A percentile compares a stretch with the other conserved stretches of the same genome.
These are phyloP conservation scores for Hippocampus zosterae DNA, from an alignment of 2,113 vertebrate genomes.

Conservation along the genomic window DNA sequence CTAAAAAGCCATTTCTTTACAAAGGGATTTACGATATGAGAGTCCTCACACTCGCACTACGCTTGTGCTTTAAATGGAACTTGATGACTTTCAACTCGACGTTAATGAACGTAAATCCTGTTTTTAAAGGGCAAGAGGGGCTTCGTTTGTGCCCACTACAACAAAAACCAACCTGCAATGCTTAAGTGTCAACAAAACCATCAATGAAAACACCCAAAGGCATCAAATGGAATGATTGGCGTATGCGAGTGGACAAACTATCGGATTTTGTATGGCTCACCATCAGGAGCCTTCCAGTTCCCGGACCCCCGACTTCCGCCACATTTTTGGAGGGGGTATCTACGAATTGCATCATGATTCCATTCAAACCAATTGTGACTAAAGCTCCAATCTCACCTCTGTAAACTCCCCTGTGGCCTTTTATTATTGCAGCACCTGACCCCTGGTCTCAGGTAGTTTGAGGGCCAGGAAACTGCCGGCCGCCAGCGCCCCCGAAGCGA, in stretches of 20 bases:
- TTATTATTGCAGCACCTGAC: conserved; percentile 87
- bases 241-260: neutral
- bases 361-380: conserved; percentile 2
- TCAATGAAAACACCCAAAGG: conserved; percentile 41
- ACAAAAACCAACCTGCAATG: conserved; percentile 62
- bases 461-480: conserved; percentile 88
- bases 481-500: conserved; percentile 86
- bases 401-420: neutral
- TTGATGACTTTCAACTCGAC: neutral
- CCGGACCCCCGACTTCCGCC: conserved; percentile 43
- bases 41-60: conserved; percentile 15
- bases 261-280: conserved; percentile 48
- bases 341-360: conserved; percentile 3
- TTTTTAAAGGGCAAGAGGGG: conserved; percentile 59
- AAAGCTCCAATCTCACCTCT: neutral
- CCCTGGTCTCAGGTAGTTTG: conserved; percentile 90
- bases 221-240: conserved; percentile 6
- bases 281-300: conserved; percentile 36
- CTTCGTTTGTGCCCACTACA: conserved; percentile 30
- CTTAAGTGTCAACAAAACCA: conserved; percentile 65
- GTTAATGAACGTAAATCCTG: conserved; percentile 22
- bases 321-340: neutral
- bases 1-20: conserved; percentile 46
- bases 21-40: conserved; percentile 22
- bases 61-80: conserved; percentile 51